Percentiles rank a stretch among this genome's conserved stretches.
These are phyloP conservation scores for Netelia fuscicornis DNA, from an alignment of 2,888 invertebrate species.

Conservation along the genomic window DNA sequence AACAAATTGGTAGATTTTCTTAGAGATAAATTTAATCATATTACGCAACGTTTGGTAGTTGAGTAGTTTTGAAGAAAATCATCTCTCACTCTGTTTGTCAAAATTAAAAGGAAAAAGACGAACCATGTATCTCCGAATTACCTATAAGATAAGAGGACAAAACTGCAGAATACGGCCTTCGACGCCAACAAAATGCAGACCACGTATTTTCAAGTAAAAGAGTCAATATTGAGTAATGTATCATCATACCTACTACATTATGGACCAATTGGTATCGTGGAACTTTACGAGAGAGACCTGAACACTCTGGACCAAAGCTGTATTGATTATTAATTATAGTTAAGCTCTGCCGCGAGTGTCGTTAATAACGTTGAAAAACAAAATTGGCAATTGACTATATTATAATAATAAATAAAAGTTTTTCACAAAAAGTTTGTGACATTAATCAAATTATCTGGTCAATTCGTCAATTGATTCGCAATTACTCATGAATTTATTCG, in stretches of 20 bases:
- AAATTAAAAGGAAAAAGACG: slow-evolving; percentile 1
- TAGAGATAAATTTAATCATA: slow-evolving; percentile 11
- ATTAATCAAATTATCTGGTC: not conserved
- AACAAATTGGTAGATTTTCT: not conserved
- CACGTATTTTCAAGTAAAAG: slow-evolving; percentile 6
- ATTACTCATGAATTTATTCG: not conserved
- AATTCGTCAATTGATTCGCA: too few relatives aligned
- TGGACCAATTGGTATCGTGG: slow-evolving; percentile 62
- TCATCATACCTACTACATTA: slow-evolving; percentile 31
- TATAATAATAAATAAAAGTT: not conserved
- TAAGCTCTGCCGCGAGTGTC: slow-evolving; percentile 1
- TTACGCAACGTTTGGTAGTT: not conserved
- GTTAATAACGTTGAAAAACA: not conserved
- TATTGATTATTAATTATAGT: slow-evolving; percentile 19
- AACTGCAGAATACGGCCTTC: too few relatives aligned
- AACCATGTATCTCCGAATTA: not conserved
- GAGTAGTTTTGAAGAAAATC: not conserved
- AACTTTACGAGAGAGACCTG: slow-evolving; percentile 44
- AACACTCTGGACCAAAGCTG: slow-evolving; percentile 56
- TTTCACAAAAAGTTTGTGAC: not conserved
- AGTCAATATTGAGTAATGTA: slow-evolving; percentile 40
- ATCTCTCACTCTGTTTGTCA: not conserved
- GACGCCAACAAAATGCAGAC: too few relatives aligned
- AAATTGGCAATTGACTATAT: not conserved
- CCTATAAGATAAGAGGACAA: not conserved